Conservation (phyloP, 2,888 invertebrate genomes). For the Dinocampus coccinellae region DNA sequence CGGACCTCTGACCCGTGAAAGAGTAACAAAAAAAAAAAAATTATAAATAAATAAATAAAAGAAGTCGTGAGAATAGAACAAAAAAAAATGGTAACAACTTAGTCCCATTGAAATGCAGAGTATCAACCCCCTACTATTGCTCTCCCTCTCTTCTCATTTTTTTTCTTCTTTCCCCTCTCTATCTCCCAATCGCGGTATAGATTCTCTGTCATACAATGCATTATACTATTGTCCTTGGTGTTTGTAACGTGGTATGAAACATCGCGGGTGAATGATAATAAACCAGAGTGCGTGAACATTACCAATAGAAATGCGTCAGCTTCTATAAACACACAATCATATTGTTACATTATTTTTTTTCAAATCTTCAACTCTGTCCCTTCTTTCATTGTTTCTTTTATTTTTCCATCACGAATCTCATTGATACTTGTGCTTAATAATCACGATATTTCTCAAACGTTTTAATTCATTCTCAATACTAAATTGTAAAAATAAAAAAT, state of each 20-base stretch:
- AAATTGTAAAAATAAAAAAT: too few species aligned
- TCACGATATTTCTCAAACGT: slow-evolving; percentile 10
- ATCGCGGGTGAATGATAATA: slow-evolving; percentile 41
- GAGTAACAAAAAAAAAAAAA: slow-evolving; percentile 23
- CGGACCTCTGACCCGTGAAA: slow-evolving; percentile 46
- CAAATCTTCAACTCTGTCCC: slow-evolving; percentile 4
- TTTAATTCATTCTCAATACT: neutral
- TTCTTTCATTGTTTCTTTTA: neutral
- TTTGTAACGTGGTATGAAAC: slow-evolving; percentile 31
- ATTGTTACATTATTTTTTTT: slow-evolving; percentile 27
- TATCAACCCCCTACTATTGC: neutral
- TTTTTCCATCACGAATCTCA: neutral
- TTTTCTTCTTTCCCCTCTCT: neutral
- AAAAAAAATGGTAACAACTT: slow-evolving; percentile 34
- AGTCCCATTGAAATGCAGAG: slow-evolving; percentile 36
- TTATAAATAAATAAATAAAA: too few species aligned
- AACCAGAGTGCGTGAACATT: slow-evolving; percentile 40
- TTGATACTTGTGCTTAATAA: slow-evolving; percentile 17
- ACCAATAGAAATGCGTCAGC: slow-evolving; percentile 35
- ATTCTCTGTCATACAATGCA: neutral
- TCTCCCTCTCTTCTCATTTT: too few species aligned
- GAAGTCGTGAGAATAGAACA: slow-evolving; percentile 21
- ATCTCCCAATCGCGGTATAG: slow-evolving; percentile 2
- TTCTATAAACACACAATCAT: slow-evolving; percentile 41
- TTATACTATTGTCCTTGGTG: slow-evolving; percentile 29